Conservation (phyloP, 2,888 invertebrate species). For the Eubasilissa splendida region DNA sequence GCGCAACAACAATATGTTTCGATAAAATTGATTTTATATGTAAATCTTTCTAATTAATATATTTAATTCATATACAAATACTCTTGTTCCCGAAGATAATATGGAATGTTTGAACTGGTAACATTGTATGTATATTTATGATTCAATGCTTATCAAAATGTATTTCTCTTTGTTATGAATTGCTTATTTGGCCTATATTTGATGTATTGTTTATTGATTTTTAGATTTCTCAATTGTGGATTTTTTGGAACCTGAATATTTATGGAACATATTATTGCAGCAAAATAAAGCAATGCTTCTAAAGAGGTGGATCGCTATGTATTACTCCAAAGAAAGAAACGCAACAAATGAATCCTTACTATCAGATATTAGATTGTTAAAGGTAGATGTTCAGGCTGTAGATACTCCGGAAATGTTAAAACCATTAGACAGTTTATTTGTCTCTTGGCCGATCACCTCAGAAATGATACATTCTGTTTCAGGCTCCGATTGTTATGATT, state of each 20-base stretch:
- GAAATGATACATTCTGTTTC: slow-evolving; percentile 74
- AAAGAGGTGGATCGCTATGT: slow-evolving; percentile 75
- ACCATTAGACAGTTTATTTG: slow-evolving; percentile 70
- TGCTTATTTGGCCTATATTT: no score
- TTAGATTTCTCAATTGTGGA: slow-evolving; percentile 71
- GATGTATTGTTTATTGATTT: no score
- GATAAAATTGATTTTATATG: no score
- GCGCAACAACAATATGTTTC: no score
- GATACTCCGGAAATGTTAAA: slow-evolving; percentile 62
- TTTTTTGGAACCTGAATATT: slow-evolving; percentile 69
- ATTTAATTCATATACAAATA: no score
- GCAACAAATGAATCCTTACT: slow-evolving; percentile 69
- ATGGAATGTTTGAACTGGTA: no score
- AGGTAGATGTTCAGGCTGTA: slow-evolving; percentile 68
- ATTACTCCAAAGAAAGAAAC: slow-evolving; percentile 70
- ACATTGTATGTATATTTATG: no score
- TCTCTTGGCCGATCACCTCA: slow-evolving; percentile 72
- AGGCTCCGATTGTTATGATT: slow-evolving; percentile 65
- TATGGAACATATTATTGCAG: slow-evolving; percentile 76
- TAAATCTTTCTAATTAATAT: no score
- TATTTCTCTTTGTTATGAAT: no score
- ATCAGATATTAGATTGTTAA: slow-evolving; percentile 62
- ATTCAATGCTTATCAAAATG: no score
- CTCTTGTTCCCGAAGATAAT: no score
- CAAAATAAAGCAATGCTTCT: slow-evolving; percentile 75